phyloP scores from a whole-genome alignment of 1,140 invertebrate genomes.

The Sminthurides bifidus region DNA sequence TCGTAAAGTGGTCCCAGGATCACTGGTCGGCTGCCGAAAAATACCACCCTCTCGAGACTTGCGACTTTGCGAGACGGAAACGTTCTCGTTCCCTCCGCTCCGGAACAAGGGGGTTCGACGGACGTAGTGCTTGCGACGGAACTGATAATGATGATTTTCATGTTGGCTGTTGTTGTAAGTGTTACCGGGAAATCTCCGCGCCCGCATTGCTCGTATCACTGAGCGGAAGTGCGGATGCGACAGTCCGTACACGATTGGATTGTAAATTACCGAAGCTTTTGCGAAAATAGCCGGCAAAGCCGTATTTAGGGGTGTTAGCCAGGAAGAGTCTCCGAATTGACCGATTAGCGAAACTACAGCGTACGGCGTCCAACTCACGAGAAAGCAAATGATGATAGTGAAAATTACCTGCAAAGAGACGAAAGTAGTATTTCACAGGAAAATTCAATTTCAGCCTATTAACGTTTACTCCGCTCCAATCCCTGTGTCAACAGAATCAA shows the following conservation, averaged over 20 bases:
- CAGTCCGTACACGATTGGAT: slow-evolving; percentile 41
- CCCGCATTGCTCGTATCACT: slow-evolving; percentile 16
- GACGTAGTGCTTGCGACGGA: neutral
- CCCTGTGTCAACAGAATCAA: too few species aligned
- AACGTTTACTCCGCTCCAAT: too few species aligned
- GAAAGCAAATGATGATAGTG: slow-evolving; percentile 40
- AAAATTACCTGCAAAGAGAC: slow-evolving; percentile 38
- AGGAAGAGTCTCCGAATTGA: slow-evolving; percentile 37
- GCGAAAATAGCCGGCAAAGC: slow-evolving; percentile 40
- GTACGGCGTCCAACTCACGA: slow-evolving; percentile 44
- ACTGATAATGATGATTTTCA: slow-evolving; percentile 1
- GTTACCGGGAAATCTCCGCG: neutral
- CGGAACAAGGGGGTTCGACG: neutral
- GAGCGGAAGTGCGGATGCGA: slow-evolving; percentile 38
- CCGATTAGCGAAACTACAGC: slow-evolving; percentile 43
- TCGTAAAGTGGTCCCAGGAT: neutral
- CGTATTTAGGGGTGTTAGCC: slow-evolving; percentile 36
- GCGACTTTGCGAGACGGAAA: neutral
- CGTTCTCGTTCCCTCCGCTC: neutral
- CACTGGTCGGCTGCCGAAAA: neutral
- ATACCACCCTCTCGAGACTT: neutral
- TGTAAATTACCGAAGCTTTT: slow-evolving; percentile 41
- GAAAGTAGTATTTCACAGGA: too few species aligned
- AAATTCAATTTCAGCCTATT: too few species aligned
- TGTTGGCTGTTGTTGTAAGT: slow-evolving; percentile 4